Conservation (phyloP, 2,888 invertebrate genomes). For the Apomyelois bistriatella region DNA sequence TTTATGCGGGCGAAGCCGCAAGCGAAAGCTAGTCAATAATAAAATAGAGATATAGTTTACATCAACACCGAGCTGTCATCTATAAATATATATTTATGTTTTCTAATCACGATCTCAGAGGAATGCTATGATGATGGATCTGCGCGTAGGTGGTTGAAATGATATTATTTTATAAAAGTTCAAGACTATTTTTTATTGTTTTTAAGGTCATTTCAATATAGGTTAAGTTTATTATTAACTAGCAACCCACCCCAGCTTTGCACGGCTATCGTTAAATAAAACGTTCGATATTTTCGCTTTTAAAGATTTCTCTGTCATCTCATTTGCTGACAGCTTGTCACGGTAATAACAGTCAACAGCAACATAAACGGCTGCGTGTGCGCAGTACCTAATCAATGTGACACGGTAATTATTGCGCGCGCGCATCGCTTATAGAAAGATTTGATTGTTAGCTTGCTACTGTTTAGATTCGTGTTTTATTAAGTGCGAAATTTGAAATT, state of each 20-base stretch:
- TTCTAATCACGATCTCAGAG: background rate
- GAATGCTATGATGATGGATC: background rate
- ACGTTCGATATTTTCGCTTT: too few relatives aligned
- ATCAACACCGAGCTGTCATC: background rate
- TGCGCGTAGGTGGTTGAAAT: background rate
- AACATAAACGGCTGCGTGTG: background rate
- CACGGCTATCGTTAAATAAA: too few relatives aligned
- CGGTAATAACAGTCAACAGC: background rate
- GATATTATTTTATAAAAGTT: background rate
- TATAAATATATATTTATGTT: background rate
- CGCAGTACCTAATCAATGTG: background rate
- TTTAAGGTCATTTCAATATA: background rate
- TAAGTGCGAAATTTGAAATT: background rate
- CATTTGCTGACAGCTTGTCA: background rate
- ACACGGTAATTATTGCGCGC: background rate
- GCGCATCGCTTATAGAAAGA: background rate
- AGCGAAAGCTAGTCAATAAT: too few relatives aligned
- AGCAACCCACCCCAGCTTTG: too few relatives aligned
- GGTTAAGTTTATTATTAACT: background rate
- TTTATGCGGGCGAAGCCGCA: too few relatives aligned
- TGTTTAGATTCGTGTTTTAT: background rate
- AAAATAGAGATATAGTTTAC: conserved; percentile 2
- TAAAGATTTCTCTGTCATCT: too few relatives aligned
- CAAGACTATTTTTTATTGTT: background rate
- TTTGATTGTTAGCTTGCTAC: background rate